Evolutionary conservation across 2,888 invertebrate genomes (phyloP).

Genomic region (Acrobasis repandana): DNA sequence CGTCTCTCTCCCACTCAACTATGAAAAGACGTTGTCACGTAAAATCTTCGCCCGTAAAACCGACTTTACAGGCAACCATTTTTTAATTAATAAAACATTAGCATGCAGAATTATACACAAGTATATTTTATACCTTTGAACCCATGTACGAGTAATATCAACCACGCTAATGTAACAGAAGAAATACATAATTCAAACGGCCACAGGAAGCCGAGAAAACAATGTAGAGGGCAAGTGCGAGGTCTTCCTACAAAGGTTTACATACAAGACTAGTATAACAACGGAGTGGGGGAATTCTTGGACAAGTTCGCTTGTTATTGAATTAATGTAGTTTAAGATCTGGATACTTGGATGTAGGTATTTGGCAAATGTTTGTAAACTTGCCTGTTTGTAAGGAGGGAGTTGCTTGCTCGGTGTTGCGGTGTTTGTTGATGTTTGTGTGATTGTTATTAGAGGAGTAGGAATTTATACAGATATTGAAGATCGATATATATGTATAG

Average conservation of each 20-base stretch:
- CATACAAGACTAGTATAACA: background rate
- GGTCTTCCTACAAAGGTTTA: slow-evolving; percentile 2
- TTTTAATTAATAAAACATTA: too few relatives aligned
- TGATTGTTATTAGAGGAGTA: background rate
- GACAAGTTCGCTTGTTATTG: slow-evolving; percentile 13
- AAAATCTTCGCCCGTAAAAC: too few relatives aligned
- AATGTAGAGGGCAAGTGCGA: slow-evolving; percentile 9
- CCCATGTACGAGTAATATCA: too few relatives aligned
- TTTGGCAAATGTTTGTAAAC: slow-evolving; percentile 14
- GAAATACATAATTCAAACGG: slow-evolving; percentile 4
- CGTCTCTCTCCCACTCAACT: too few relatives aligned
- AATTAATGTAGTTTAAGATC: slow-evolving; percentile 13
- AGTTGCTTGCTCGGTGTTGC: background rate
- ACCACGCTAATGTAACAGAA: background rate
- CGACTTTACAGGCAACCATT: too few relatives aligned
- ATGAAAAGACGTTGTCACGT: too few relatives aligned
- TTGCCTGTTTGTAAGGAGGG: background rate
- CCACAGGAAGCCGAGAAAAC: background rate
- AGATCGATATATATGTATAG: too few relatives aligned
- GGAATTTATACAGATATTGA: too few relatives aligned
- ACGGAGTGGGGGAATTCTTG: slow-evolving; percentile 9
- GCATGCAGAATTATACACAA: too few relatives aligned
- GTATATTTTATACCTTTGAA: too few relatives aligned
- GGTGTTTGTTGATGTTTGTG: background rate
- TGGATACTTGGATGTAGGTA: background rate